A percentile compares a stretch with the other conserved stretches of the same genome.
phyloP scores from a whole-genome alignment of 2,888 invertebrate species.

The Macroteleia sp. region DNA sequence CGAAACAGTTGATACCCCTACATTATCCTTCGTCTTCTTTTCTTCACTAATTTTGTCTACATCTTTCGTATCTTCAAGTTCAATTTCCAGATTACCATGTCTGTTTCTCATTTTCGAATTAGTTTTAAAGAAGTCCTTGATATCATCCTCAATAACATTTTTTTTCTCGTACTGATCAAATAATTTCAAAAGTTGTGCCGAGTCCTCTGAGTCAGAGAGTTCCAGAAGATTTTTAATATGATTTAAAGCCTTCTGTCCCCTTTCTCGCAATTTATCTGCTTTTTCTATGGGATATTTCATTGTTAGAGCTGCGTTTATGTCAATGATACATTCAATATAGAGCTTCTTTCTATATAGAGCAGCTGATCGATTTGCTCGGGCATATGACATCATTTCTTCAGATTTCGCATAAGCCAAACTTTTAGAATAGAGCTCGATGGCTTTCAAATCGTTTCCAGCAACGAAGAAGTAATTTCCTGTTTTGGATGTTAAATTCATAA shows the following conservation, averaged over 20 bases:
- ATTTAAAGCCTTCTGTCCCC: constrained; percentile 76
- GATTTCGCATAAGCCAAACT: constrained; percentile 79
- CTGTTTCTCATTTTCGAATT: too few species aligned
- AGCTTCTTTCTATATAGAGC: constrained; percentile 78
- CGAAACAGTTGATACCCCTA: constrained; percentile 32
- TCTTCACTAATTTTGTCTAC: too few species aligned
- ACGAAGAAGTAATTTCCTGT: constrained; percentile 81
- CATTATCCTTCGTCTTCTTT: not conserved
- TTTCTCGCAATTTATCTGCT: constrained; percentile 74
- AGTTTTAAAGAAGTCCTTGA: not conserved
- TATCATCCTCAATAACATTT: not conserved
- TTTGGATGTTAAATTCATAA: too few species aligned
- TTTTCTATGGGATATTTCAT: constrained; percentile 80
- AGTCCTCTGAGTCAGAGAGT: constrained; percentile 25
- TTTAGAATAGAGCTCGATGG: constrained; percentile 79
- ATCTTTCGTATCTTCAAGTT: not conserved
- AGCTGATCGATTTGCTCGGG: constrained; percentile 82
- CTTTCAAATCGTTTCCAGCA: constrained; percentile 78
- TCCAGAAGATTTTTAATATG: constrained; percentile 48
- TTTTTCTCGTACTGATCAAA: constrained; percentile 40
- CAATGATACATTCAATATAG: constrained; percentile 79
- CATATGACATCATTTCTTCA: constrained; percentile 77
- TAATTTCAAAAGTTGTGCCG: constrained; percentile 23
- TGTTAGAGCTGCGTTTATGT: constrained; percentile 77
- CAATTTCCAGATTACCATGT: not conserved